A percentile compares a stretch with the other conserved stretches of the same genome.
Evolutionary conservation across 64 coral and sea anemone species (phyloP).

Genomic region (Exaiptasia diaphana): DNA sequence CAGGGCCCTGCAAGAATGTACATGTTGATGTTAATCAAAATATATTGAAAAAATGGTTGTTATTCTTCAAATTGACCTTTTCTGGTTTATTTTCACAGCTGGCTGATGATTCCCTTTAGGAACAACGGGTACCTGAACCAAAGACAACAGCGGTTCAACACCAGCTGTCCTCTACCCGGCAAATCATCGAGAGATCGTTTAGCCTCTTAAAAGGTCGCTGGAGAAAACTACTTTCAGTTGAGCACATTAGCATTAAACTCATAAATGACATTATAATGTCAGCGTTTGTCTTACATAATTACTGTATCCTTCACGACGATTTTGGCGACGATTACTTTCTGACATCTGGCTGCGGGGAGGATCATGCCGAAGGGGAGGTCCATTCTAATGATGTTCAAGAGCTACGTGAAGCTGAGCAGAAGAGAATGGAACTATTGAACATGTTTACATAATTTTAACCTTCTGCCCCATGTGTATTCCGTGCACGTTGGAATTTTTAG

Average conservation of each 20-base stretch:
- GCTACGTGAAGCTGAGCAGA: neutral
- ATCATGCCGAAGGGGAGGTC: neutral
- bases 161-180: slow-evolving; percentile 19
- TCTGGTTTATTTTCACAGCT: slow-evolving; percentile 10
- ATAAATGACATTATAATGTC: neutral
- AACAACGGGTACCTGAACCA: slow-evolving; percentile 25
- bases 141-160: slow-evolving; percentile 30
- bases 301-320: slow-evolving; percentile 12
- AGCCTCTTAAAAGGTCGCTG: slow-evolving; percentile 27
- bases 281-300: slow-evolving; percentile 31
- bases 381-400: neutral
- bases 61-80: neutral
- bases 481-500: neutral
- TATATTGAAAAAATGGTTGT: neutral
- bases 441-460: no score
- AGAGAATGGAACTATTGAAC: neutral
- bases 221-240: slow-evolving; percentile 12
- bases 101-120: slow-evolving; percentile 31
- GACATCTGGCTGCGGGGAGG: neutral
- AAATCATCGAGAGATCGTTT: slow-evolving; percentile 8
- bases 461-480: neutral
- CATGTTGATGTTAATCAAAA: neutral
- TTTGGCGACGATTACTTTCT: slow-evolving; percentile 5
- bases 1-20: neutral
- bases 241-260: neutral